Conservation (phyloP, 2,113 vertebrate genomes). For the Hippocampus comes region DNA sequence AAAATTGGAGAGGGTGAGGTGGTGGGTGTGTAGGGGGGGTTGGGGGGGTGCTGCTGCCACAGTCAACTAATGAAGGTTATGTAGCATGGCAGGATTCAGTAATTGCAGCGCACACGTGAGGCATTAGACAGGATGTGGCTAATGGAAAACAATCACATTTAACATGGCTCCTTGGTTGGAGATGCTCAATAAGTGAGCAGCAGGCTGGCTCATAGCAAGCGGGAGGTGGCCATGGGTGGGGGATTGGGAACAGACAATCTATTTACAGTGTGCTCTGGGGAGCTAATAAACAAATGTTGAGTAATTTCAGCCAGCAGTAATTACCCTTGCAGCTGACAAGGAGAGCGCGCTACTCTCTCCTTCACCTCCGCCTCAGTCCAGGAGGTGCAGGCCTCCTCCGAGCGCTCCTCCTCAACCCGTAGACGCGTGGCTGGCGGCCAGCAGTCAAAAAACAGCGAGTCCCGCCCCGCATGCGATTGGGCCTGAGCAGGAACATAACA, state of each 20-base stretch:
- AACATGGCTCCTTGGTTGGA: constrained; percentile 86
- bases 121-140: constrained; percentile 85
- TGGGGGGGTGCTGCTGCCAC: constrained; percentile 42
- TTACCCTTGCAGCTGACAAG: constrained; percentile 99
- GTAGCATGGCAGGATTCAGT: constrained; percentile 76
- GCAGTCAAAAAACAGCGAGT: constrained; percentile 74
- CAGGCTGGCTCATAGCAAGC: constrained; percentile 91
- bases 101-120: constrained; percentile 78
- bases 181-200: constrained; percentile 94
- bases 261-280: constrained; percentile 99
- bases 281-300: constrained; percentile 99
- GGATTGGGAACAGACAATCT: constrained; percentile 97
- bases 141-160: constrained; percentile 97
- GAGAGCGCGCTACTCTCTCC: constrained; percentile 99
- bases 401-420: constrained; percentile 84
- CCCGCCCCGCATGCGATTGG: constrained; percentile 33
- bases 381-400: constrained; percentile 86
- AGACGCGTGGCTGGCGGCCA: constrained; percentile 92
- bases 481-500: constrained; percentile 1
- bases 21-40: constrained; percentile 19
- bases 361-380: constrained; percentile 97
- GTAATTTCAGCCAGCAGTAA: constrained; percentile 99
- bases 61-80: constrained; percentile 76
- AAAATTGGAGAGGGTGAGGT: constrained; percentile 39
- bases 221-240: constrained; percentile 76